Evolutionary conservation across 1,140 invertebrate species (phyloP).

Genomic region (Bilobella aurantiaca): DNA sequence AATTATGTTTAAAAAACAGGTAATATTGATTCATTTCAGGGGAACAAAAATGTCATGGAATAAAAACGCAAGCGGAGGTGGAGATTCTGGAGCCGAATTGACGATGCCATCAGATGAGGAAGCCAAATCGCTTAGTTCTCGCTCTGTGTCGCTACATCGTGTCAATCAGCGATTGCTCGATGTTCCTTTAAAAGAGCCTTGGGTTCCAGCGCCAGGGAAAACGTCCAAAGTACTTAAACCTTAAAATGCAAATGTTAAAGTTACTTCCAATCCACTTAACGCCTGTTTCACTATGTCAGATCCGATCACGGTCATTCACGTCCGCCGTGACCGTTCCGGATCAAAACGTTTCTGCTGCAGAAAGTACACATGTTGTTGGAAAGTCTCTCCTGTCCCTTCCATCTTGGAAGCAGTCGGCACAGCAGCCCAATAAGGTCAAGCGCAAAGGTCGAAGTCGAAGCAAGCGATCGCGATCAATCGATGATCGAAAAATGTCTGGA

Average conservation of each 20-base stretch:
- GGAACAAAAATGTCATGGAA: background rate
- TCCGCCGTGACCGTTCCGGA: too few relatives aligned
- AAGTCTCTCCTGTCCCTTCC: too few relatives aligned
- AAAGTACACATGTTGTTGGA: too few relatives aligned
- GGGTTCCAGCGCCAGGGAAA: conserved; percentile 4
- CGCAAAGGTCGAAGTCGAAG: background rate
- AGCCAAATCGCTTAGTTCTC: too few relatives aligned
- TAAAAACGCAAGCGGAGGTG: background rate
- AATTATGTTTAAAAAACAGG: too few relatives aligned
- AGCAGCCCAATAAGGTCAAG: background rate
- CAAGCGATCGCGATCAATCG: background rate
- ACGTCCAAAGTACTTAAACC: background rate
- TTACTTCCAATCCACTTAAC: background rate
- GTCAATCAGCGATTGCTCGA: background rate
- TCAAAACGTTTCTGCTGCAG: too few relatives aligned
- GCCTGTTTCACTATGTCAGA: too few relatives aligned
- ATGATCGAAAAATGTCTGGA: conserved; percentile 3
- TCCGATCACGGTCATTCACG: too few relatives aligned
- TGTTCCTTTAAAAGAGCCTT: background rate
- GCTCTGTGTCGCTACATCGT: too few relatives aligned
- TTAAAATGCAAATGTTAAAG: background rate
- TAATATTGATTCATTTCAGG: background rate
- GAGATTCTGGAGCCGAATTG: background rate
- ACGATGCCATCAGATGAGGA: background rate
- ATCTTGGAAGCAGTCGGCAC: background rate